These are phyloP conservation scores for Lumbricus terrestris DNA, from an alignment of 2,888 invertebrate species.

Conservation along the genomic window DNA sequence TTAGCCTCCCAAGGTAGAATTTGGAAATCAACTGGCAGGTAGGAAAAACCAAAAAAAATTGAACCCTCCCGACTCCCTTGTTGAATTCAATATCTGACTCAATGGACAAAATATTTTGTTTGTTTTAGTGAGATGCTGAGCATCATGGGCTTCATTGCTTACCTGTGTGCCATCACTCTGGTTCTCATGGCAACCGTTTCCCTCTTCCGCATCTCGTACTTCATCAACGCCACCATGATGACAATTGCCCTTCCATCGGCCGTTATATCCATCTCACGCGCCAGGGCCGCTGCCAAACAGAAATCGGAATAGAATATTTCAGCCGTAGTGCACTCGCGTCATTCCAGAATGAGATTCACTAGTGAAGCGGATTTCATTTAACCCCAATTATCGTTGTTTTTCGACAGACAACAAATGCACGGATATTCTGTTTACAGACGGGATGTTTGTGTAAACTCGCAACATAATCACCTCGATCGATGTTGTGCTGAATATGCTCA, in stretches of 20 bases:
- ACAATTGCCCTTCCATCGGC: slow-evolving; percentile 20
- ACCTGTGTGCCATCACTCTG: slow-evolving; percentile 33
- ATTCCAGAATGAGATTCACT: background rate
- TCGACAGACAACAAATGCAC: background rate
- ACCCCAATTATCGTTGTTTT: background rate
- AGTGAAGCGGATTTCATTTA: background rate
- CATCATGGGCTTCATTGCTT: slow-evolving; percentile 28
- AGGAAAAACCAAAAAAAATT: too few relatives aligned
- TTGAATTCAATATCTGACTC: too few relatives aligned
- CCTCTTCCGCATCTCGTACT: slow-evolving; percentile 33
- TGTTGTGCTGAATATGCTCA: background rate
- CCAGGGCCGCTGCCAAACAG: background rate
- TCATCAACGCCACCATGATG: slow-evolving; percentile 34
- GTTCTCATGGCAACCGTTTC: slow-evolving; percentile 31
- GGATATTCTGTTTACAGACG: background rate
- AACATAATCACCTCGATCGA: background rate
- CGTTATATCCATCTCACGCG: background rate
- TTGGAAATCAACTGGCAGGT: too few relatives aligned
- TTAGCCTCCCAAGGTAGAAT: too few relatives aligned
- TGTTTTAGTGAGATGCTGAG: slow-evolving; percentile 28
- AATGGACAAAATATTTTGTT: background rate
- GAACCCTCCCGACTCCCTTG: too few relatives aligned
- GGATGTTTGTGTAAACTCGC: background rate
- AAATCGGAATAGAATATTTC: slow-evolving; percentile 10
- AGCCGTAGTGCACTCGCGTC: background rate